phyloP scores from a whole-genome alignment of 2,888 invertebrate species.

The Ypsolopha scabrella region DNA sequence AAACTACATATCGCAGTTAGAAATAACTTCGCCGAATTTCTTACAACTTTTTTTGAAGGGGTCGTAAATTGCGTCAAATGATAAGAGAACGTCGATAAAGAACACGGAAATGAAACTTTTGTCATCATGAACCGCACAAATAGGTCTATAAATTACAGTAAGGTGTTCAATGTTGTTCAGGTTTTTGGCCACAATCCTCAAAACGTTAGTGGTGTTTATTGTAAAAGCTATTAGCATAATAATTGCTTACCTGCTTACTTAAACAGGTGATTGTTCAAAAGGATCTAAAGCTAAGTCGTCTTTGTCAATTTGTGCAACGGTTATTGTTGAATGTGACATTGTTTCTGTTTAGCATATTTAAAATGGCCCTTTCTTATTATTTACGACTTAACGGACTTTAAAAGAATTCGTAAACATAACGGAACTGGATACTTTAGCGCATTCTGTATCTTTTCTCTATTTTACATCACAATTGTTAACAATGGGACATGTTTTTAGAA shows the following conservation, averaged over 20 bases:
- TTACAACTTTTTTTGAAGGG: background rate
- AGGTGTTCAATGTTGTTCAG: conserved; percentile 49
- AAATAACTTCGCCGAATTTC: too few species aligned
- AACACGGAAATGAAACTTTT: conserved; percentile 64
- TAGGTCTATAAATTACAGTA: conserved; percentile 61
- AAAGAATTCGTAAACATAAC: conserved; percentile 59
- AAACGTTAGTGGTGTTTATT: conserved; percentile 52
- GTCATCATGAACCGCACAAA: conserved; percentile 53
- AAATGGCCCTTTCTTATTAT: conserved; percentile 28
- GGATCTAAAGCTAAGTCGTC: conserved; percentile 31
- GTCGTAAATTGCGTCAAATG: conserved; percentile 51
- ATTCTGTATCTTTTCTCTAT: conserved; percentile 51
- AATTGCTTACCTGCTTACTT: conserved; percentile 59
- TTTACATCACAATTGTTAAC: conserved; percentile 42
- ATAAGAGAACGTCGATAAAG: conserved; percentile 53
- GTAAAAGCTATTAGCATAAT: conserved; percentile 57
- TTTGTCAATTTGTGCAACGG: conserved; percentile 50
- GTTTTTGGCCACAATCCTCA: conserved; percentile 56
- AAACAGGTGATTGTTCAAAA: conserved; percentile 52
- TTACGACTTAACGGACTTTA: conserved; percentile 45
- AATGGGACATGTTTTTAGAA: conserved; percentile 22
- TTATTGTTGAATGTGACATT: conserved; percentile 16
- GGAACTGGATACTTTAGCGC: conserved; percentile 22
- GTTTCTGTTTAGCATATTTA: conserved; percentile 31
- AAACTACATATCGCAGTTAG: too few species aligned